Base-by-base conservation (phyloP, 2,797 vertebrate genomes). In the Telmatherina bonti region DNA sequence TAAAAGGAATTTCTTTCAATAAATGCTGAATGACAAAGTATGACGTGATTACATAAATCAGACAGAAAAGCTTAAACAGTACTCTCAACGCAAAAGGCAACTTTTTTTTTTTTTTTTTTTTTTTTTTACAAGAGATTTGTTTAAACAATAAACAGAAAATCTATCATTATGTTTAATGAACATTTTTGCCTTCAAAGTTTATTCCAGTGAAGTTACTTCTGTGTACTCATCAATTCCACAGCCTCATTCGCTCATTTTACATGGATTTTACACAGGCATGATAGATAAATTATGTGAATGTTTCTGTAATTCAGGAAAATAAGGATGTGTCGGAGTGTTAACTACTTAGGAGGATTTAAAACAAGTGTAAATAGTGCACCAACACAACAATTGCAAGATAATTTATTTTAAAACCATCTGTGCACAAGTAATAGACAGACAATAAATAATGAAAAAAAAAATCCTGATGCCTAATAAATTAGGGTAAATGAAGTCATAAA, bases 391-490 rank as follows among this genome's bases (percentile, higher is more conserved):
- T 70, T 85, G 81, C 79, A 87, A 88, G 87, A 84, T 86, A 88
- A 84, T 94, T 94, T 94, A 93, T 94, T 94, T 93, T 78, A 92
- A 93, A 94, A 93, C 85, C 87, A 89, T 84, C 67, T 87, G 87
- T 93, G 93, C 90, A 93, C 89, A 89, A 88, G 78, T 79, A 89
- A 89, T 76, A 90, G 90, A 92, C 81, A 83, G 85, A 90, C 88
- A 92, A 94, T 93, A 94, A 94, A 94, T 93, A 92, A 93, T 88
- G 82, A 20, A 26, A 84, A 89, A 81, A 89, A 75, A 78, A 79
- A 77, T 86, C 77, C 79, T 63, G 78, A 77, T 79, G 84, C 78
- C 87, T 85, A 87, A 82, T 86, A 81, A 84, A 89, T 85, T 53
- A 72, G 78, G 75, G 29, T 54, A 52, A 74, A 88, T 27, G 49